These are phyloP conservation scores for Sterrhoptilus dennistouni DNA, from an alignment of 2,113 vertebrate genomes.

Conservation along the genomic window DNA sequence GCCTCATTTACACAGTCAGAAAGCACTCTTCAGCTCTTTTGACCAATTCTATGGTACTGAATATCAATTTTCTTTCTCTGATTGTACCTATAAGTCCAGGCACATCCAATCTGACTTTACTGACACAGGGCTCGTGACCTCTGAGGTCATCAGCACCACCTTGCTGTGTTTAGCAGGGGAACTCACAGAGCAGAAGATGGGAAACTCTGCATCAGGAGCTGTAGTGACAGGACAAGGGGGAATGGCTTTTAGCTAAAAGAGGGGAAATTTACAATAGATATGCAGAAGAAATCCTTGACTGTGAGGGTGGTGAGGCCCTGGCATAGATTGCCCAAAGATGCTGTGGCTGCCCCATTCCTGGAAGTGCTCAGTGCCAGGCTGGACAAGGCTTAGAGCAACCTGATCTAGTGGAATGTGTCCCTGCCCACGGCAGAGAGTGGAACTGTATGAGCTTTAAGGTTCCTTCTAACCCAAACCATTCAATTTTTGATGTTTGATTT, in stretches of 20 bases:
- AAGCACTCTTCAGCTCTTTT: background rate
- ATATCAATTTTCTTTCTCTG: background rate
- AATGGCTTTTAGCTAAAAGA: background rate
- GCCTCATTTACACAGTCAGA: background rate
- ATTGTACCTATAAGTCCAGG: background rate
- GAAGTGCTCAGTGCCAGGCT: background rate
- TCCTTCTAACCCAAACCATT: background rate
- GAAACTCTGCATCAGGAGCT: background rate
- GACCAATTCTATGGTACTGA: background rate
- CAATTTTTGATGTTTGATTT: fast-evolving
- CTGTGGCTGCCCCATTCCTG: background rate
- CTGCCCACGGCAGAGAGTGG: background rate
- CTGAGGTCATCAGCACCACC: fast-evolving
- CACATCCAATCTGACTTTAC: background rate
- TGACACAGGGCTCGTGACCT: fast-evolving
- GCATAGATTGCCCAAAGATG: background rate
- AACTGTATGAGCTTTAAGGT: background rate
- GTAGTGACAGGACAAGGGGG: background rate
- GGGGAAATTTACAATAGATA: background rate
- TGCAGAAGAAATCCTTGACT: background rate
- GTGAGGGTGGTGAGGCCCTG: background rate
- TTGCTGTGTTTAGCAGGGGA: background rate
- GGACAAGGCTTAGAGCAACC: fast-evolving
- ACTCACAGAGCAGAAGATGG: background rate
- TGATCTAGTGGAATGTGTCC: background rate